Conservation (phyloP, 2,113 vertebrate genomes). For the Miniopterus natalensis region DNA sequence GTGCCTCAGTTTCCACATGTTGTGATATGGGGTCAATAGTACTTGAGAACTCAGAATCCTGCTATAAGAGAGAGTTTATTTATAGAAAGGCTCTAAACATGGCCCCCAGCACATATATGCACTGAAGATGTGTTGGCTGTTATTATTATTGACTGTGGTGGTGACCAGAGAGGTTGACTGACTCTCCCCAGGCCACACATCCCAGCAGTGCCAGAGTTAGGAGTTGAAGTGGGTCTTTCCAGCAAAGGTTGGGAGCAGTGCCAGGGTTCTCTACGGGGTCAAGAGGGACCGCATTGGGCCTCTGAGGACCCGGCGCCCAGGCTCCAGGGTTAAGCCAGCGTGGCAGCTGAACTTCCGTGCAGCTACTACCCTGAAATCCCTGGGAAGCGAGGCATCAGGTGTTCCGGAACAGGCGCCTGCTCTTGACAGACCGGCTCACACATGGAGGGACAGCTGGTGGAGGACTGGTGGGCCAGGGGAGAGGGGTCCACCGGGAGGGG, state of each 20-base stretch:
- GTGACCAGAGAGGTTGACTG: not conserved
- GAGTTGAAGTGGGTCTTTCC: not conserved
- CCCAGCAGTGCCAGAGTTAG: not conserved
- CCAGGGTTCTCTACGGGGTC: not conserved
- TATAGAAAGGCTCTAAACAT: not conserved
- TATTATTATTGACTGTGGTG: accelerated
- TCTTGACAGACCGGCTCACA: not conserved
- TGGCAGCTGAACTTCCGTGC: conserved; percentile 75
- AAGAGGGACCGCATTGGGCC: conserved; percentile 24
- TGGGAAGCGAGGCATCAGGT: conserved; percentile 69
- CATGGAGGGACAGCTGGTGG: conserved; percentile 71
- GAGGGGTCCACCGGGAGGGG: not conserved
- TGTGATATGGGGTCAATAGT: not conserved
- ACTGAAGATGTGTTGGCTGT: not conserved
- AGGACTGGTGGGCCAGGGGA: not conserved
- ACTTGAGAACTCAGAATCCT: not conserved
- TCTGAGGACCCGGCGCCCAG: conserved; percentile 73
- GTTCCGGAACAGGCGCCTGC: conserved; percentile 76
- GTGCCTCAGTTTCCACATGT: conserved; percentile 29
- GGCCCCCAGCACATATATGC: accelerated
- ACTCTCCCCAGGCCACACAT: not conserved
- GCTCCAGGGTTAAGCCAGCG: conserved; percentile 78
- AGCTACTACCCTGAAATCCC: conserved; percentile 62
- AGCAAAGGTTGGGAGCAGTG: not conserved
- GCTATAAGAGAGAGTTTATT: not conserved